Evolutionary conservation across 1,140 invertebrate species (phyloP), one percentile per base, ranked within the genome.

Genomic region (Batillaria attramentaria): DNA sequence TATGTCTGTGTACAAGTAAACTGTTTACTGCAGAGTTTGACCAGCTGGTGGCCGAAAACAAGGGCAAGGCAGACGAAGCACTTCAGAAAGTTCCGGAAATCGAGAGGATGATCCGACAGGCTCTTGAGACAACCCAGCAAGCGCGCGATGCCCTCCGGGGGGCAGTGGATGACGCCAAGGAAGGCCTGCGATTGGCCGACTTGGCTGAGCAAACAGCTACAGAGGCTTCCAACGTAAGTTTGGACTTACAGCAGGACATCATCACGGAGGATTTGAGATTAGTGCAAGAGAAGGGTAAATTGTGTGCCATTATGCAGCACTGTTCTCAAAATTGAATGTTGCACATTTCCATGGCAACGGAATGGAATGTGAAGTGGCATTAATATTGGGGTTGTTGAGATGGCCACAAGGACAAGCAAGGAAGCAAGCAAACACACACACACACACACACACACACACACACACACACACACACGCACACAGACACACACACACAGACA

Each of bases 31-130:
- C 84, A 95, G 97, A 95, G 88, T 99, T 98, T 92, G 96, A 98
- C 88, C 93, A 95, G 60, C 93, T 97, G 91, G 96, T 98, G 2
- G 93, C 96, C 83, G 94, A 94, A 62, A 97, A 95, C 77, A 94
- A 94, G 65, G 91, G 92, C 10, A 93, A 93, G 79, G 96, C 96
- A 0, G 91, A 94, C 50, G 91, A 94, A 65, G 94, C 96, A 20
- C 87, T 97, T 46, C 83, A 91, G 73, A 90, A 92, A 70, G 93
- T 95, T 33, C 87, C 92, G 5, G 89, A 92, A 74, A 95, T 95
- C 77, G 89, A 93, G 83, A 79, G 89, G 46, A 91, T 94, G 42
- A 95, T 96, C 62, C 83, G 90, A 18, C 93, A 94, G 82, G 95
- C 95, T 1, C 92, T 93, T 80, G 91, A 93, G 43, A 93, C 93